These are phyloP conservation scores for Caenorhabditis parvicauda DNA, from an alignment of 2,888 invertebrate species.

Conservation along the genomic window DNA sequence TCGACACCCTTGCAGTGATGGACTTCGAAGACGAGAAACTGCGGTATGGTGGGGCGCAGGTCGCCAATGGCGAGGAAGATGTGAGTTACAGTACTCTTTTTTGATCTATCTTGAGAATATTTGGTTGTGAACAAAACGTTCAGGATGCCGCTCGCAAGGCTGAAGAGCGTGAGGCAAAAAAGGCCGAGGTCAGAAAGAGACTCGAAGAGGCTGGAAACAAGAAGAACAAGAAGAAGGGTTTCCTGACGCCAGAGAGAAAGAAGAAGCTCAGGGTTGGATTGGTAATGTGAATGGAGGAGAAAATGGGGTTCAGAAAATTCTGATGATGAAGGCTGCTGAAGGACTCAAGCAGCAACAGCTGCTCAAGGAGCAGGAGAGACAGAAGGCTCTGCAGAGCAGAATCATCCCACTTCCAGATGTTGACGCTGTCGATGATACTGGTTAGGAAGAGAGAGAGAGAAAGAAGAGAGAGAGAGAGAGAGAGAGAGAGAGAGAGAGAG, in stretches of 20 bases:
- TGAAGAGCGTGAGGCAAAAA: conserved; percentile 94
- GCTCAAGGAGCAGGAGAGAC: conserved; percentile 93
- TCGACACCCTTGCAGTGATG: too few species aligned
- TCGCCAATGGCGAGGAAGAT: conserved; percentile 42
- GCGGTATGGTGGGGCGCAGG: conserved; percentile 50
- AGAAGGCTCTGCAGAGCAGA: conserved; percentile 81
- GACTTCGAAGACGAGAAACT: conserved; percentile 34
- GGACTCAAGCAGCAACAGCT: conserved; percentile 98
- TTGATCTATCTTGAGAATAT: background rate
- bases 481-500: background rate
- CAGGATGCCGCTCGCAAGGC: conserved; percentile 74
- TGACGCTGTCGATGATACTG: conserved; percentile 79
- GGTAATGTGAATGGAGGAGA: background rate
- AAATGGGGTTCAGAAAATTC: conserved; percentile 76
- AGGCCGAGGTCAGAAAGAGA: conserved; percentile 95
- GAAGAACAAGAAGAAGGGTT: conserved; percentile 99
- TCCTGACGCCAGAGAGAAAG: conserved; percentile 98
- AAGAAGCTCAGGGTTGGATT: conserved; percentile 91
- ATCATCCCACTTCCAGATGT: conserved; percentile 85
- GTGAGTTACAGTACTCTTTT: conserved; percentile 5
- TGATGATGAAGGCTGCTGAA: conserved; percentile 99
- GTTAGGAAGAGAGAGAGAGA: conserved; percentile 65
- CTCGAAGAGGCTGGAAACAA: conserved; percentile 96
- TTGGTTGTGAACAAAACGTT: conserved; percentile 1
- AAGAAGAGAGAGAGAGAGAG: background rate